Conservation (phyloP, 2,888 invertebrate genomes). For the Dryocosmus kuriphilus region DNA sequence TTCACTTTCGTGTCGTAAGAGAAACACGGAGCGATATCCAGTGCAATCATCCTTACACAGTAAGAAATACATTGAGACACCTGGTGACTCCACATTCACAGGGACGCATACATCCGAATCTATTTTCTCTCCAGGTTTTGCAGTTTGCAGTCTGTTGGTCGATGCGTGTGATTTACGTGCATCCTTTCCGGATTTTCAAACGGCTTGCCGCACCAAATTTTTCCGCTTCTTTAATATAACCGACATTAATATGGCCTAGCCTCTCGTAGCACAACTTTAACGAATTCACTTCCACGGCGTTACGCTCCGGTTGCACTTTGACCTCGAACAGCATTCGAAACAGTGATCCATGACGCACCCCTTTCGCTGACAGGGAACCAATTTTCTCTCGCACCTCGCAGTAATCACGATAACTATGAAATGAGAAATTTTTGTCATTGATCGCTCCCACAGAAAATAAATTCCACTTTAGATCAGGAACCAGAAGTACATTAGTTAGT, state of each 20-base stretch:
- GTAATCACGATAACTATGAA: no score
- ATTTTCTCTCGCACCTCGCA: no score
- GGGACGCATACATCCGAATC: conserved; percentile 44
- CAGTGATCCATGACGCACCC: no score
- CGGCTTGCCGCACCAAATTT: not conserved
- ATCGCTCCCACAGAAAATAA: no score
- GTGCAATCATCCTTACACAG: conserved; percentile 28
- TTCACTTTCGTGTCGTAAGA: not conserved
- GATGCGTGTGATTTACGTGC: no score
- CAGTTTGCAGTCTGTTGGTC: not conserved
- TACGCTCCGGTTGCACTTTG: no score
- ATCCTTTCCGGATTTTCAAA: not conserved
- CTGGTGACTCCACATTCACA: conserved; percentile 38
- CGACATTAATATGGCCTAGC: not conserved
- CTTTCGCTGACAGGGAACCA: no score
- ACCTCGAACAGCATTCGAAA: no score
- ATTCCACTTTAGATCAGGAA: no score
- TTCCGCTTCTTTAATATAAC: no score
- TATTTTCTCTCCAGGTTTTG: conserved; percentile 42
- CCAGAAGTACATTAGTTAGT: no score
- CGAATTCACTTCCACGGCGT: not conserved
- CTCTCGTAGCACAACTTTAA: not conserved
- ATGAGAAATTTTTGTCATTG: no score
- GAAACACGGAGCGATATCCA: conserved; percentile 33
- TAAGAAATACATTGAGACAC: conserved; percentile 36